A percentile compares a stretch with the other conserved stretches of the same genome.
Conservation (phyloP, 2,113 vertebrate species). For the Cynopterus brachyotis region DNA sequence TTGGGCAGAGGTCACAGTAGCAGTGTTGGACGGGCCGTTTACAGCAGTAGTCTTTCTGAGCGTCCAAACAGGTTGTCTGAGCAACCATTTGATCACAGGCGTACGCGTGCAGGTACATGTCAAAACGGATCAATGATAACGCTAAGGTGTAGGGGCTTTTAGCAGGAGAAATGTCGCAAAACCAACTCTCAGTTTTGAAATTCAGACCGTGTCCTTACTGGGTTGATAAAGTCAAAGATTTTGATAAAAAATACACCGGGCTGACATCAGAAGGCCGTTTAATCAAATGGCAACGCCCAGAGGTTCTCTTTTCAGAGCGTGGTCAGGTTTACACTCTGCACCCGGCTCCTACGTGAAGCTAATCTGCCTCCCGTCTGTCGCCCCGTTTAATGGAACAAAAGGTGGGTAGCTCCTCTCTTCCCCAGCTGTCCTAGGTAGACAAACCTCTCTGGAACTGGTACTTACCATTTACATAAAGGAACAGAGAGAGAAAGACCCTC, state of each 20-base stretch:
- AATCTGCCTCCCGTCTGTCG: neutral
- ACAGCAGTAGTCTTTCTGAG: neutral
- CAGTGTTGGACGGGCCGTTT: neutral
- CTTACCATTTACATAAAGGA: neutral
- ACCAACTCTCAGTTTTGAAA: neutral
- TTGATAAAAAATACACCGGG: neutral
- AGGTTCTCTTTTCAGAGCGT: neutral
- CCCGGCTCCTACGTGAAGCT: neutral
- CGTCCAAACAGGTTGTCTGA: neutral
- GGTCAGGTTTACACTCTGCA: neutral
- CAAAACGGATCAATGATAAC: neutral
- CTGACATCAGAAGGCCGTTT: neutral
- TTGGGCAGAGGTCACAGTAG: neutral
- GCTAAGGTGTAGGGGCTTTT: neutral
- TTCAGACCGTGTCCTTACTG: neutral
- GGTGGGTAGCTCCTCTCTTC: neutral
- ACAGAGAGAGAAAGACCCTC: neutral
- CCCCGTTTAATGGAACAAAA: neutral
- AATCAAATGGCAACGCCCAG: neutral
- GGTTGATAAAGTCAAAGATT: neutral
- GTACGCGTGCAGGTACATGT: neutral
- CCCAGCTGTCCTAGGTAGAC: neutral
- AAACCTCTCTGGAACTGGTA: neutral
- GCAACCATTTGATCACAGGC: neutral
- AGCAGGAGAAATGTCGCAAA: neutral